phyloP scores from a whole-genome alignment of 2,888 invertebrate species.

The Pristionchus fissidentatus region DNA sequence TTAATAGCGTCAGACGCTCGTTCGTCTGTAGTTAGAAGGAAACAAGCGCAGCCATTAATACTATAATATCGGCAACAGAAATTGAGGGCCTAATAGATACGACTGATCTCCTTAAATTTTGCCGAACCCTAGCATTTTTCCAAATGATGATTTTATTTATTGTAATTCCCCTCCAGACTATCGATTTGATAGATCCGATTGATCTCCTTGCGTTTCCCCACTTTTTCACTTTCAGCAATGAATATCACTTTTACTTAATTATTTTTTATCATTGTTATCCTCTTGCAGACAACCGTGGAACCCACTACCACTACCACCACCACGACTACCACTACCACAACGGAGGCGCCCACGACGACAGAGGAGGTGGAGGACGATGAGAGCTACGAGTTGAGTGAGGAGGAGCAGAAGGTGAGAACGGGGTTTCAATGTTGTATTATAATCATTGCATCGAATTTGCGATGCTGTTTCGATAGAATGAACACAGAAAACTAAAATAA shows the following conservation, averaged over 20 bases:
- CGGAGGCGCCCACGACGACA: slow-evolving; percentile 4
- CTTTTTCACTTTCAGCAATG: not conserved
- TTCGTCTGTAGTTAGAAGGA: too few relatives aligned
- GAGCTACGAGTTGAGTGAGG: slow-evolving; percentile 44
- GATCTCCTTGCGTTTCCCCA: not conserved
- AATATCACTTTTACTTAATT: not conserved
- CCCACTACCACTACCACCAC: slow-evolving; percentile 18
- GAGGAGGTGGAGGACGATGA: slow-evolving; percentile 25
- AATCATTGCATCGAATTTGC: too few relatives aligned
- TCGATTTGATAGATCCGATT: too few relatives aligned
- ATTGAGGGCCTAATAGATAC: too few relatives aligned
- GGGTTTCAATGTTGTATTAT: too few relatives aligned
- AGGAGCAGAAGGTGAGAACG: slow-evolving; percentile 1
- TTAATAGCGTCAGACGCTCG: too few relatives aligned
- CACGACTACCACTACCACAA: slow-evolving; percentile 43
- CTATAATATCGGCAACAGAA: too few relatives aligned
- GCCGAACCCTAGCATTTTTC: too few relatives aligned
- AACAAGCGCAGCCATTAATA: too few relatives aligned
- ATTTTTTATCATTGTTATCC: not conserved
- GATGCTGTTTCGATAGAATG: too few relatives aligned
- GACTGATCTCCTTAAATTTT: too few relatives aligned
- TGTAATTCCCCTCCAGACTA: not conserved
- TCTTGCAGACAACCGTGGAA: not conserved
- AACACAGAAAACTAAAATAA: too few relatives aligned
- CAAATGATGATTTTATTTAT: not conserved